Base-by-base conservation (phyloP, 1,140 invertebrate genomes). In the Magallana angulata region DNA sequence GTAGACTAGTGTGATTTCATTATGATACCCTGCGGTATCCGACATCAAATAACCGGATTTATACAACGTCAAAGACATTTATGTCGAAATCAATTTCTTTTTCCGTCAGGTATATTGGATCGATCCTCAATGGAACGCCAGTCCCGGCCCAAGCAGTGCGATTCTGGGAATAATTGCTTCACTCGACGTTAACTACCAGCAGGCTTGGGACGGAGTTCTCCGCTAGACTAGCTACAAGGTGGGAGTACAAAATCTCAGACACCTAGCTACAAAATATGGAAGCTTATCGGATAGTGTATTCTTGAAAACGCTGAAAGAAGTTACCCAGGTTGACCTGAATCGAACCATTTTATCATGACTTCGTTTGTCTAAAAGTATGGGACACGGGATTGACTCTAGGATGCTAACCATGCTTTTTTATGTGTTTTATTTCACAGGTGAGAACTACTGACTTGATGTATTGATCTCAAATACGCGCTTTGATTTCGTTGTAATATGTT, bases 61-160 rank as follows among this genome's bases (percentile, higher is more conserved):
- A 76, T 36, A 76, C 68, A 48, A 30, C 68, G 68, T 24, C 24
- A 30, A 76, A 76, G 24, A 24, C 24, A 24, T 76, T 76, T 76
- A 36, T 24, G 11, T 11, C 36, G 68, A 76, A 76, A 76, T 76
- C 68, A 76, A 76, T 76, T 76, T 76, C 68, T 76, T 30, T 76
- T 76, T 76, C 68, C 68, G 68, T 30, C 68, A 76, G 68, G 68
- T 76, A 76, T 76, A 18, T 76, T 76, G 24, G 68, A 76, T 76
- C 68, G 68, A 76, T 76, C 12, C 30, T 76, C 24, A 36, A 7
- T 36, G 68, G 7, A 30, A 30, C 18, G 18, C 68, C 5, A 30
- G 24, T 24, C 24, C 36, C 7, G 68, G 18, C 68, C 11, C n/a
- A 62, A 62, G 14, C 60, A 62, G 60, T n/a, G 60, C 14, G n/a